A percentile compares a stretch with the other conserved stretches of the same genome.
phyloP scores from a whole-genome alignment of 53 echinoderm and acorn worm genomes.

The Hippasteria phrygiana region DNA sequence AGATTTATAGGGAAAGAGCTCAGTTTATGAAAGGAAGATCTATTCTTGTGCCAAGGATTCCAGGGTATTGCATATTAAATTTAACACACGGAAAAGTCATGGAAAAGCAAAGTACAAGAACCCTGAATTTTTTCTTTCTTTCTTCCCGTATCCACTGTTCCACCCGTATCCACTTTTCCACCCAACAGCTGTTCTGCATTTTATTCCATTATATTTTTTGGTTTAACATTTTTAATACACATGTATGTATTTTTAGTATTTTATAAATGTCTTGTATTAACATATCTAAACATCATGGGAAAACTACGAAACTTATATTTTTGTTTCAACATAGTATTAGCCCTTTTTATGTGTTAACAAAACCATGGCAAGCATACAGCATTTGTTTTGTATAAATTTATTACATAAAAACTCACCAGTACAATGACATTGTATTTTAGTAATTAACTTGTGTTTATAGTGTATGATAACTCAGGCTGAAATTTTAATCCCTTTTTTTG shows the following conservation, averaged over 20 bases:
- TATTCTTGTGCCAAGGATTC: too few relatives aligned
- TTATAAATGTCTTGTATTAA: not conserved
- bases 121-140: too few relatives aligned
- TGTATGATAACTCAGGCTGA: conserved; percentile 61
- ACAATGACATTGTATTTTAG: conserved; percentile 44
- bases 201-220: not conserved
- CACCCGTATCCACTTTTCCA: not conserved
- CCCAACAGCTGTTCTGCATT: not conserved
- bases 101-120: too few relatives aligned
- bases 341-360: not conserved
- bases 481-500: conserved; percentile 23
- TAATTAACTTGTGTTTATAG: conserved; percentile 59
- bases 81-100: too few relatives aligned
- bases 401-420: not conserved
- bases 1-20: too few relatives aligned
- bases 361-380: not conserved
- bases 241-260: not conserved
- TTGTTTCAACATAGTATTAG: not conserved
- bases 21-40: too few relatives aligned
- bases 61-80: too few relatives aligned
- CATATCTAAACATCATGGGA: not conserved
- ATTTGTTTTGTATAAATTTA: conserved; percentile 15
- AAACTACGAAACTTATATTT: not conserved
- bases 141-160: not conserved
- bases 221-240: not conserved